phyloP scores from a whole-genome alignment of 2,113 vertebrate genomes.

The Oncorhynchus keta region DNA sequence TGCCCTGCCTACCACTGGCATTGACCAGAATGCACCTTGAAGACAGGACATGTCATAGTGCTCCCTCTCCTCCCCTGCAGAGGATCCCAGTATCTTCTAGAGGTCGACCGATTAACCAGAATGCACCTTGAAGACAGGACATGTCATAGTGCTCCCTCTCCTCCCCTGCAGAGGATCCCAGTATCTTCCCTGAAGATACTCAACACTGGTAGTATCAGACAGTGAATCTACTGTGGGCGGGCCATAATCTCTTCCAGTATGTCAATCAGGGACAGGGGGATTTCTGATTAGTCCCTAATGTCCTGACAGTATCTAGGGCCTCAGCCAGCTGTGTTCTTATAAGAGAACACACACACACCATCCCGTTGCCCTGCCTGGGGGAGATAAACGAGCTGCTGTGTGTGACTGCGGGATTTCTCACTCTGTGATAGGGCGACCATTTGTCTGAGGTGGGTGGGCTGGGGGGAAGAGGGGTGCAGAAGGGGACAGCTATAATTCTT shows the following conservation, averaged over 20 bases:
- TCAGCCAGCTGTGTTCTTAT: background rate
- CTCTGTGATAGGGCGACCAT: constrained; percentile 33
- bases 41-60: background rate
- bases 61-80: background rate
- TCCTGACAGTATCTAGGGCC: background rate
- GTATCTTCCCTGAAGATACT: background rate
- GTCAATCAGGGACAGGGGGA: background rate
- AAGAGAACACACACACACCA: constrained; percentile 16
- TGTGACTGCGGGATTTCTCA: constrained; percentile 41
- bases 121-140: background rate
- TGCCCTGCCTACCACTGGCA: background rate
- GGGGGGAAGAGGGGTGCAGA: constrained; percentile 5
- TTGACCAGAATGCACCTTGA: constrained; percentile 4
- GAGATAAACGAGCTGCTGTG: constrained; percentile 31
- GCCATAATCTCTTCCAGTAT: background rate
- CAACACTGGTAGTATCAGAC: background rate
- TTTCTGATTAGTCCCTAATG: background rate
- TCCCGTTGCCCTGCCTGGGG: background rate
- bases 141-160: background rate
- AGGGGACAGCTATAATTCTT: constrained; percentile 37
- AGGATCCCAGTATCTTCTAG: background rate
- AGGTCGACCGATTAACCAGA: too few relatives aligned
- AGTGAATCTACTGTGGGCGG: background rate
- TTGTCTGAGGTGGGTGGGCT: constrained; percentile 32
- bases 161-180: background rate